A percentile compares a stretch with the other conserved stretches of the same genome.
These are phyloP conservation scores for Macropus fuliginosus DNA, from an alignment of 2,797 vertebrate species.

Conservation along the genomic window DNA sequence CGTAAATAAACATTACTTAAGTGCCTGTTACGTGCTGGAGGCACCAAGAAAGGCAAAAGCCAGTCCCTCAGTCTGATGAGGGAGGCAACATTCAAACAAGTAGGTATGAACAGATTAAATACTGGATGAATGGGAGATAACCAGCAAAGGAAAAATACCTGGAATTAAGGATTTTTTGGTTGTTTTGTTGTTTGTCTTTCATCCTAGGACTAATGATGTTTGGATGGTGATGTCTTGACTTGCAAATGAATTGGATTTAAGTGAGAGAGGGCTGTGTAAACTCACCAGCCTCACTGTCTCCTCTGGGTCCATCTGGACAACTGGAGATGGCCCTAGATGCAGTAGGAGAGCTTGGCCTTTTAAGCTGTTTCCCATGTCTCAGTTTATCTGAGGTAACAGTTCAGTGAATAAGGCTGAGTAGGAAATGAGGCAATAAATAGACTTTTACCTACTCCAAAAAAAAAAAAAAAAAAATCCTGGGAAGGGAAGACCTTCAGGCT, in stretches of 20 bases:
- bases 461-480: neutral
- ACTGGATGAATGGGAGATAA: neutral
- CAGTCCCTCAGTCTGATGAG: neutral
- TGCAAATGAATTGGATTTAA: neutral
- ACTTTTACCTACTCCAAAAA: neutral
- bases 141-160: neutral
- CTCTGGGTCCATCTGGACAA: neutral
- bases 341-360: neutral
- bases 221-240: neutral
- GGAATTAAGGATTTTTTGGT: neutral
- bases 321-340: neutral
- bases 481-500: neutral
- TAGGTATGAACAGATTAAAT: neutral
- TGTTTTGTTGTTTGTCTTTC: no score
- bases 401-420: neutral
- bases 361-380: neutral
- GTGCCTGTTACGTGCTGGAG: neutral
- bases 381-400: neutral
- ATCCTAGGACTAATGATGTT: no score
- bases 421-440: neutral
- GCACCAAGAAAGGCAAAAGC: neutral
- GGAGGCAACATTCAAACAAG: neutral
- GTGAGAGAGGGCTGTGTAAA: neutral
- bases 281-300: neutral
- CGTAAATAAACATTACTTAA: neutral